phyloP scores from a whole-genome alignment of 2,797 vertebrate species.

The Rhodeus uyekii region DNA sequence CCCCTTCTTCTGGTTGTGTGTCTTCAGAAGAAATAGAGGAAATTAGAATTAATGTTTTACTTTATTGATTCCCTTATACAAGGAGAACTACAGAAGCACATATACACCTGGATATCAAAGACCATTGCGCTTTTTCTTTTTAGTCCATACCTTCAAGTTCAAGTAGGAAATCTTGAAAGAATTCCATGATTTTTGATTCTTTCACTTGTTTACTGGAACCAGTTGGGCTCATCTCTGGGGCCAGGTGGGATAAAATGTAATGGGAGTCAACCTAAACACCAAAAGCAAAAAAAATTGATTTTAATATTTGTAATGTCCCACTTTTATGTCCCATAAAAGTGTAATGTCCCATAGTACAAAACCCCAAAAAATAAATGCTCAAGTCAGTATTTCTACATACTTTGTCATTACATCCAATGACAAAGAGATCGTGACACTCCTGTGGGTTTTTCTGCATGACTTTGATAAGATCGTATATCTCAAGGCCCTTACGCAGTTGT shows the following conservation, averaged over 20 bases:
- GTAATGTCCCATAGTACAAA: neutral
- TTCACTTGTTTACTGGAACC: neutral
- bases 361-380: neutral
- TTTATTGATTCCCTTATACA: neutral
- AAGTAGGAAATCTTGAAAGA: slow-evolving; percentile 17
- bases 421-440: neutral
- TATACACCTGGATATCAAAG: neutral
- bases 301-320: neutral
- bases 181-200: slow-evolving; percentile 3
- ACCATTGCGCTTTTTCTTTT: neutral
- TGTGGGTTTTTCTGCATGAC: slow-evolving; percentile 2
- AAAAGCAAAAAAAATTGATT: neutral
- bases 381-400: neutral
- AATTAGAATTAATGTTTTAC: neutral
- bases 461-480: neutral
- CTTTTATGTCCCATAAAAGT: no score
- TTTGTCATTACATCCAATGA: neutral
- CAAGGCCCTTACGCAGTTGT: neutral
- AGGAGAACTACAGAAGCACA: neutral
- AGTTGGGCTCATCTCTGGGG: neutral
- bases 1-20: neutral
- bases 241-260: slow-evolving; percentile 20
- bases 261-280: neutral
- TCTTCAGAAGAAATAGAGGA: neutral
- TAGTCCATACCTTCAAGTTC: slow-evolving; percentile 2